Evolutionary conservation across 2,113 vertebrate genomes (phyloP), one percentile per base, ranked within the genome.

Genomic region (Dissostichus mawsoni): DNA sequence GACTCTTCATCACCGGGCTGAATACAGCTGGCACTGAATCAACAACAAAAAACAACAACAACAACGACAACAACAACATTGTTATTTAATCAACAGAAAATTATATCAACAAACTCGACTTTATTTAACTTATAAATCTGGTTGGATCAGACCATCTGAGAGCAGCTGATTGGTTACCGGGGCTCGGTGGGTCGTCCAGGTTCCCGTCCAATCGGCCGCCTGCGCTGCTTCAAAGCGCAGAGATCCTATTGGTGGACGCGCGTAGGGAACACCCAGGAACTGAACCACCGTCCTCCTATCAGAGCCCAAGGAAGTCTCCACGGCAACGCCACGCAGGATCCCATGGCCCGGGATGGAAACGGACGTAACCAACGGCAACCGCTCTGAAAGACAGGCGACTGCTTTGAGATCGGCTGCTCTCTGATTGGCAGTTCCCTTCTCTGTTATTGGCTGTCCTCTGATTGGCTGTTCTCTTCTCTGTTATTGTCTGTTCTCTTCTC

Each of bases 231-330:
- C 81, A 81, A 99, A 98, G 3, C 98, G 96, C 4, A 92, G 90
- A 0, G 92, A 80, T 11, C 91, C 95, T 9, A 95, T 86, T 4
- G 97, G 98, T 3, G 97, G 95, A 8, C 90, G 90, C 3, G 97
- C 97, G 0, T 97, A 99, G 0, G 98, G 98, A 16, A 99, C 75
- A 9, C 98, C 97, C 18, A 98, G 92, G 90, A 97, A 99, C 86
- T 95, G 95, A 16, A 92, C 72, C 4, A 98, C 92, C 0, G 52
- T 90, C 80, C 80, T 97, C 93, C 93, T 95, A 1, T 90, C 89
- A 0, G 87, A 81, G 11, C 95, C 96, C 50, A 98, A 4, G 0
- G 0, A 66, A 7, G 96, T 85, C 36, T 90, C 90, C 84, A 90
- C 79, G 0, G 93, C 93, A 63, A 74, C 80, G 8, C 98, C 98